Evolutionary conservation across 2,113 vertebrate species (phyloP).

Genomic region (Corydoras sp.): DNA sequence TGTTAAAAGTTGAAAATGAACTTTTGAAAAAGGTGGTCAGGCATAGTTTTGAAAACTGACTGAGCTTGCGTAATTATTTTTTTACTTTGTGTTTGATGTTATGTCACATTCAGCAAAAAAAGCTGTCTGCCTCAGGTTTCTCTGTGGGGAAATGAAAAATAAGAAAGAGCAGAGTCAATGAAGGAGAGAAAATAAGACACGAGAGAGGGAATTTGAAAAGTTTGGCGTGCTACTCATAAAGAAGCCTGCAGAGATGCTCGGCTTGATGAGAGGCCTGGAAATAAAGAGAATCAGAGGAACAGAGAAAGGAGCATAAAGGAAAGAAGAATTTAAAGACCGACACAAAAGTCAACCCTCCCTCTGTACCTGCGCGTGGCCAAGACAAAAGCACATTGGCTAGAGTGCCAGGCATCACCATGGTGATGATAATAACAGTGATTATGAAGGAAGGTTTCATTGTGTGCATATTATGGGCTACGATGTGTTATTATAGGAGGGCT

Average conservation of each 20-base stretch:
- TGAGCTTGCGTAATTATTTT: too few relatives aligned
- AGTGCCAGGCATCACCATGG: slow-evolving; percentile 32
- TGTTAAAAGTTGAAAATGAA: too few relatives aligned
- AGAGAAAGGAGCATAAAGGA: slow-evolving; percentile 1
- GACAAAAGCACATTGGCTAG: slow-evolving; percentile 34
- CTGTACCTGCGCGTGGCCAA: background rate
- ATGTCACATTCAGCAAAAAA: slow-evolving; percentile 27
- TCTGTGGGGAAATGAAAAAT: slow-evolving; percentile 1
- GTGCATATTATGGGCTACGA: slow-evolving; percentile 37
- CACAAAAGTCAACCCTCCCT: slow-evolving; percentile 31
- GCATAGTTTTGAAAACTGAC: too few relatives aligned
- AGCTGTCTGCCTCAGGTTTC: background rate
- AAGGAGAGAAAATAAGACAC: background rate
- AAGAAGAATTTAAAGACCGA: slow-evolving; percentile 7
- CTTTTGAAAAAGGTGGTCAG: too few relatives aligned
- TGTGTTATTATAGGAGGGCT: slow-evolving; percentile 35
- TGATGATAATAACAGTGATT: slow-evolving; percentile 49
- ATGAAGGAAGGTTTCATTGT: slow-evolving; percentile 40
- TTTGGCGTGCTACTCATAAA: slow-evolving; percentile 8
- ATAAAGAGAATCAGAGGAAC: background rate
- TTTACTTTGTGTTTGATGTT: slow-evolving; percentile 7
- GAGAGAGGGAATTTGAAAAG: slow-evolving; percentile 9
- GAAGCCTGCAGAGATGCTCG: slow-evolving; percentile 25
- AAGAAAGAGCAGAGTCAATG: background rate
- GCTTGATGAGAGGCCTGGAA: background rate